These are phyloP conservation scores for Anser cygnoides DNA, from an alignment of 2,113 vertebrate genomes.

Conservation along the genomic window DNA sequence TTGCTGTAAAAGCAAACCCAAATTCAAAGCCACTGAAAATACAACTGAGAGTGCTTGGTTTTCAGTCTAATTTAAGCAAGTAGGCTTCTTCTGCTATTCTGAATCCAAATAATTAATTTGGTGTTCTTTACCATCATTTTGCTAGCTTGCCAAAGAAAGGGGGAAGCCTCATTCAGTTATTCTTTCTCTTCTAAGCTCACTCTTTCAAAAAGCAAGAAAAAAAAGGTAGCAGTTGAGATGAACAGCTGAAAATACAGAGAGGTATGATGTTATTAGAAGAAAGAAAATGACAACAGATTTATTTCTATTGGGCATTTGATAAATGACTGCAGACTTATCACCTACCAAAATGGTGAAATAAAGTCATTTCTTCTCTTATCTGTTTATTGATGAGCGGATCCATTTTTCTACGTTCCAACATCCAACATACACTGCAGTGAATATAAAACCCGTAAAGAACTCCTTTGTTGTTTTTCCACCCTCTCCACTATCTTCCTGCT, in stretches of 20 bases:
- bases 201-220: neutral
- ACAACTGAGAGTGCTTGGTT: neutral
- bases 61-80: neutral
- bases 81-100: neutral
- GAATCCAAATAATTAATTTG: constrained; percentile 4
- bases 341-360: constrained; percentile 7
- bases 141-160: neutral
- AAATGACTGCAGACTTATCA: constrained; percentile 49
- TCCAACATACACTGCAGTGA: neutral
- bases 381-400: neutral
- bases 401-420: neutral
- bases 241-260: constrained; percentile 15
- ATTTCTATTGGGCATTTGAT: constrained; percentile 25
- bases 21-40: constrained; percentile 3
- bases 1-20: neutral
- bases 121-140: neutral
- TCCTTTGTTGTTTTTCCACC: neutral
- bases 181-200: neutral
- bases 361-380: constrained; percentile 12
- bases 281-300: constrained; percentile 34
- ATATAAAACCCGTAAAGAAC: neutral
- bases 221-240: neutral
- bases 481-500: neutral
- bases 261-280: constrained; percentile 28
- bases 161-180: neutral